These are phyloP conservation scores for Rhabdornis inornatus DNA, from an alignment of 2,113 vertebrate species.

Conservation along the genomic window DNA sequence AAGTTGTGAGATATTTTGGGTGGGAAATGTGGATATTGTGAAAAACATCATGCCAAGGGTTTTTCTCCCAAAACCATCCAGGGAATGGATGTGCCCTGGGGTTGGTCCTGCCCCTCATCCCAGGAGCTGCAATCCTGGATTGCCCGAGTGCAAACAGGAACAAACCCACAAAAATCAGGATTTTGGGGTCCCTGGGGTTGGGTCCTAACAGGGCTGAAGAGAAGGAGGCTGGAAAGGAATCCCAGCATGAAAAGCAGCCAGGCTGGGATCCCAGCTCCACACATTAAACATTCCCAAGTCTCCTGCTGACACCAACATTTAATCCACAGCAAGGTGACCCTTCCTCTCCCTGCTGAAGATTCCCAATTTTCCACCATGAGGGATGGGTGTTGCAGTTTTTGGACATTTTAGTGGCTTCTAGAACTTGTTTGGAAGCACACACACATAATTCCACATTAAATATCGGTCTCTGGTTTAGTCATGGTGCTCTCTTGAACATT, in stretches of 20 bases:
- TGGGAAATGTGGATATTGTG: background rate
- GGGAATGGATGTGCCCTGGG: rapidly evolving
- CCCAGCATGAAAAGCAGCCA: rapidly evolving
- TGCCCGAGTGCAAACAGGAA: rapidly evolving
- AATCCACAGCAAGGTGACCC: background rate
- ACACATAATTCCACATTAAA: rapidly evolving
- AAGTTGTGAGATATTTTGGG: background rate
- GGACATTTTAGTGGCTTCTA: background rate
- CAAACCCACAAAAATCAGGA: rapidly evolving
- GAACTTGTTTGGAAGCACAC: rapidly evolving
- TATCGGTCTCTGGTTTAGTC: background rate
- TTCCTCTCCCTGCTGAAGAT: background rate
- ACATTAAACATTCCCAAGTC: rapidly evolving
- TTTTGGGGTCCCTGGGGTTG: background rate
- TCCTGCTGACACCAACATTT: background rate
- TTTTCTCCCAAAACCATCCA: background rate
- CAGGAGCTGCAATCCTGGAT: background rate
- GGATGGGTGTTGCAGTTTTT: rapidly evolving
- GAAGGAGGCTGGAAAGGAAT: background rate
- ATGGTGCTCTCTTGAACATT: background rate
- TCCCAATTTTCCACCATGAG: rapidly evolving
- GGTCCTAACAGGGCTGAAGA: background rate
- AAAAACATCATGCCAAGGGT: rapidly evolving
- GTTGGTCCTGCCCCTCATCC: rapidly evolving
- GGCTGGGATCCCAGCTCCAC: background rate